Evolutionary conservation across 2,113 vertebrate genomes (phyloP), one percentile per base, ranked within the genome.

Genomic region (Sorex araneus): DNA sequence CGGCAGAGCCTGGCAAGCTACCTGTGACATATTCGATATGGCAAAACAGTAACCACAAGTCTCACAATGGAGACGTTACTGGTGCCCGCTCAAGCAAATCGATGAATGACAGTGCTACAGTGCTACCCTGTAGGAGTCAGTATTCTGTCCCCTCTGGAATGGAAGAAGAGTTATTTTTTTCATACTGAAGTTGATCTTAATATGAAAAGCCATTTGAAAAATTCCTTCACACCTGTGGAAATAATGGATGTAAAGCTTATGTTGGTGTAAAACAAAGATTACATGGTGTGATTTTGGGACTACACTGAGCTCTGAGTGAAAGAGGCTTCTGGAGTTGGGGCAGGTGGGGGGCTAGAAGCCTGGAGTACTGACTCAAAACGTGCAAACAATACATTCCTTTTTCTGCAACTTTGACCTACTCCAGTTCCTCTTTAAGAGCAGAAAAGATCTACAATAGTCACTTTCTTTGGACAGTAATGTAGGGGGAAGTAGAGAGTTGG

Each of bases 161-260:
- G 27, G 70, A 30, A 82, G 75, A 82, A 63, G 71, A 54, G 3
- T 50, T 54, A n/a, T 40, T 21, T 92, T 66, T 75, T 70, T 86
- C 27, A 64, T 27, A 34, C 6, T 18, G 30, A 84, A 47, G 69
- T 40, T 87, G 57, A 74, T 25, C 27, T 84, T 54, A 36, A 32
- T 74, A 67, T n/a, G 15, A 70, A 18, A 16, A 32, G n/a, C 76
- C 34, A 76, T n/a, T 28, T 75, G 69, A 81, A 94, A 66, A 27
- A 40, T 77, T 54, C 12, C 28, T 27, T 60, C 11, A 30, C 12
- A 27, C 1, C 10, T 27, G 27, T 54, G 69, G 18, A 66, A 28
- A 73, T 25, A 30, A 27, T 85, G 71, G 75, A 73, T 21, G 36
- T 3, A 82, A 83, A 47, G 25, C 2, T 57, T 63, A 2, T 64